Conservation (phyloP, 2,797 vertebrate species). For the Dendrocincla fuliginosa region DNA sequence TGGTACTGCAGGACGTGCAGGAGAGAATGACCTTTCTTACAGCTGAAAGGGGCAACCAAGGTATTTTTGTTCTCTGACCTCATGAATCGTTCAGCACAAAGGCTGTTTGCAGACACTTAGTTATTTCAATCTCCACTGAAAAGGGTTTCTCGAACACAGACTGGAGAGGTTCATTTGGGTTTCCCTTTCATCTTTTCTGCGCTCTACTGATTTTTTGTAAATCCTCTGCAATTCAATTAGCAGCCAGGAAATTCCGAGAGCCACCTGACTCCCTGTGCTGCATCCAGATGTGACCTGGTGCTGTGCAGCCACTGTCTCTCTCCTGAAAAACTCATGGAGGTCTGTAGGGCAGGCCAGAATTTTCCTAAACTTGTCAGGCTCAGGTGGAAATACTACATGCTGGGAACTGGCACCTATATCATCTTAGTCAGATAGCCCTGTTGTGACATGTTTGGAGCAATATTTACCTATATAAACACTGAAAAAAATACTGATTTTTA, state of each 20-base stretch:
- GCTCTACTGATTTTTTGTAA: background rate
- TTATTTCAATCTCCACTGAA: background rate
- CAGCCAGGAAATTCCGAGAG: background rate
- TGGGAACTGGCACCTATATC: background rate
- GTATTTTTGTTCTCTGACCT: background rate
- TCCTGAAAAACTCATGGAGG: background rate
- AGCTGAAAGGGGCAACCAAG: background rate
- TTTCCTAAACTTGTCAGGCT: background rate
- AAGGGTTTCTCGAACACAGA: background rate
- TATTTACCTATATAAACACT: background rate
- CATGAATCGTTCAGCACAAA: background rate
- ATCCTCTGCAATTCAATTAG: slow-evolving; percentile 55
- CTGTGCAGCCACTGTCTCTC: background rate
- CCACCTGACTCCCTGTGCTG: background rate
- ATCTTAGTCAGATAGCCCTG: background rate
- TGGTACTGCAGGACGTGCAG: background rate
- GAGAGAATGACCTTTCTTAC: background rate
- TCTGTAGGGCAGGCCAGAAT: background rate
- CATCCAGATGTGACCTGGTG: background rate
- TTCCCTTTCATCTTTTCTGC: slow-evolving; percentile 46
- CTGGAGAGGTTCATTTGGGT: background rate
- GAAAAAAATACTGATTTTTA: background rate
- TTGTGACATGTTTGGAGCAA: background rate
- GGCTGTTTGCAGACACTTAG: background rate
- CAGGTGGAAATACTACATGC: background rate